Evolutionary conservation across 2,888 invertebrate genomes (phyloP).

Genomic region (Tetramorium bicarinatum): DNA sequence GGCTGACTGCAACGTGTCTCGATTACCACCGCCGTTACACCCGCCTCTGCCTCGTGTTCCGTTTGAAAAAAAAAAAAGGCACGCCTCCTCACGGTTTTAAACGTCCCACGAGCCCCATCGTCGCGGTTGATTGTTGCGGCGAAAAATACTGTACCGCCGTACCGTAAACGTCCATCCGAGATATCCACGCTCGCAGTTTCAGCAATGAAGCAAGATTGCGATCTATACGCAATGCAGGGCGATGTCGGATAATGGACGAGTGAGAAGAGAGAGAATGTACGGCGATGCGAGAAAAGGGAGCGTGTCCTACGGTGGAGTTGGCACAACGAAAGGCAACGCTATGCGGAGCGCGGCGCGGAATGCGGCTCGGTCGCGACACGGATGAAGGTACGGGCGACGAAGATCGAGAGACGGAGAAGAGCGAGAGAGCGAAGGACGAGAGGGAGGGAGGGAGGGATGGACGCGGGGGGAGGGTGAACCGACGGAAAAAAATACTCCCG

Average conservation of each 20-base stretch:
- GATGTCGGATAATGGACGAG: slow-evolving; percentile 1
- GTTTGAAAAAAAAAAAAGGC: neutral
- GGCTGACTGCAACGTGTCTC: slow-evolving; percentile 17
- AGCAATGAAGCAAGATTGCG: slow-evolving; percentile 22
- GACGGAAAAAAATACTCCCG: slow-evolving; percentile 72
- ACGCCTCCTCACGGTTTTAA: neutral
- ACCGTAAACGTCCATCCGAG: neutral
- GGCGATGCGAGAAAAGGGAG: slow-evolving; percentile 34
- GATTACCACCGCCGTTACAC: slow-evolving; percentile 5
- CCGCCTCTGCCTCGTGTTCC: neutral
- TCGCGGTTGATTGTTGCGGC: neutral
- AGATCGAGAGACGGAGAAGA: slow-evolving; percentile 43
- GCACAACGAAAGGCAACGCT: slow-evolving; percentile 58
- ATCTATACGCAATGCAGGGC: neutral
- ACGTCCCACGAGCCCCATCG: neutral
- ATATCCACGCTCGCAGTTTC: neutral
- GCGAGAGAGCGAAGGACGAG: slow-evolving; percentile 42
- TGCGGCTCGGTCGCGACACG: slow-evolving; percentile 44
- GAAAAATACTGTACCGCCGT: neutral
- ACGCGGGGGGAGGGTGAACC: slow-evolving; percentile 35
- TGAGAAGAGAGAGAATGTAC: slow-evolving; percentile 21
- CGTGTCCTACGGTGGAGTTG: slow-evolving; percentile 51
- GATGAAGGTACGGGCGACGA: slow-evolving; percentile 64
- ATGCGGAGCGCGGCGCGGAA: slow-evolving; percentile 61
- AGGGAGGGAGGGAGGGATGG: slow-evolving; percentile 47